Percentiles rank a stretch among this genome's conserved stretches.
Evolutionary conservation across 2,797 vertebrate species (phyloP).

Genomic region (Molossus molossus): DNA sequence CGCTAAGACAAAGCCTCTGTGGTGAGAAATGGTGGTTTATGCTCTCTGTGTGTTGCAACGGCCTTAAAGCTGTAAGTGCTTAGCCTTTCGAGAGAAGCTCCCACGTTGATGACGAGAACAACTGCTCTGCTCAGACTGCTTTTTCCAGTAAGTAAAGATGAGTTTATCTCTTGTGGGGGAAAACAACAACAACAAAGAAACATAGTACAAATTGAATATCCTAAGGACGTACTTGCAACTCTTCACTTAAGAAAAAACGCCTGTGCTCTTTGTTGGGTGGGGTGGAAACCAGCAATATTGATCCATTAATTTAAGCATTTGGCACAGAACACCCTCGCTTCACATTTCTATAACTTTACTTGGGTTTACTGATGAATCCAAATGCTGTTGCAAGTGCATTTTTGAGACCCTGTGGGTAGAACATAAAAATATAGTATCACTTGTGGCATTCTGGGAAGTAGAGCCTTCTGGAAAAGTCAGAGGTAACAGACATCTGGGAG

Average conservation of each 20-base stretch:
- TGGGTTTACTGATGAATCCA: conserved; percentile 49
- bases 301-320: conserved; percentile 55
- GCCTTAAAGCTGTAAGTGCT: conserved; percentile 31
- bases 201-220: not conserved
- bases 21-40: conserved; percentile 47
- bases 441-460: not conserved
- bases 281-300: conserved; percentile 11
- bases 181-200: not conserved
- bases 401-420: not conserved
- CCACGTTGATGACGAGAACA: not conserved
- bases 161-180: conserved; percentile 23
- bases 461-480: not conserved
- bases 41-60: not conserved
- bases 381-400: not conserved
- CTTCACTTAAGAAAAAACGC: conserved; percentile 38
- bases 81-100: conserved; percentile 20
- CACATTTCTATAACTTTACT: not conserved
- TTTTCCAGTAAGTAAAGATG: conserved; percentile 55
- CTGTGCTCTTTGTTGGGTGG: not conserved
- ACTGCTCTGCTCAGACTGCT: not conserved
- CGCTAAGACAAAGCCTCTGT: conserved; percentile 65
- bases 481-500: not conserved
- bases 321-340: not conserved
- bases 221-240: conserved; percentile 1
- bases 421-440: not conserved